A percentile compares a stretch with the other conserved stretches of the same genome.
phyloP scores from a whole-genome alignment of 2,888 invertebrate species.

The Ennomos erosarius region DNA sequence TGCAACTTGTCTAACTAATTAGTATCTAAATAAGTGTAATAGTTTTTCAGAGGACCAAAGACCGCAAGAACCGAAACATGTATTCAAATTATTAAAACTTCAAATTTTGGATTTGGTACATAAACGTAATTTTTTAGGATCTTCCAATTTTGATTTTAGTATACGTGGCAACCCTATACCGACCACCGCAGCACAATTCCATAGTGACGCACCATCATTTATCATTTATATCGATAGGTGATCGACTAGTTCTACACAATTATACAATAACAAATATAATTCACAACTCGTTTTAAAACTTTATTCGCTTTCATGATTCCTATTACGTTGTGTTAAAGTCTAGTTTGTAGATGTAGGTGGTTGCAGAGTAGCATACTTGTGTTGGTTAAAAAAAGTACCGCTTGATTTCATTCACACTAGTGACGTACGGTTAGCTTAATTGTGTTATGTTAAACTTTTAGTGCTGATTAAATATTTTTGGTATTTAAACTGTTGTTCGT shows the following conservation, averaged over 20 bases:
- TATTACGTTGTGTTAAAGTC: slow-evolving; percentile 28
- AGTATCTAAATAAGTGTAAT: too few relatives aligned
- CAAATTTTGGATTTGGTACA: too few relatives aligned
- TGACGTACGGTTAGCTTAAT: slow-evolving; percentile 39
- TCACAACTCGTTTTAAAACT: slow-evolving; percentile 2
- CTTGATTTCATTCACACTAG: slow-evolving; percentile 68
- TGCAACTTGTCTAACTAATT: too few relatives aligned
- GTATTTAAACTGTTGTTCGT: not conserved
- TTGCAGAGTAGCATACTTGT: slow-evolving; percentile 32
- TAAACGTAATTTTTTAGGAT: too few relatives aligned
- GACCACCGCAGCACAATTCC: slow-evolving; percentile 52
- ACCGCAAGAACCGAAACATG: too few relatives aligned
- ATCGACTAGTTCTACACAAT: slow-evolving; percentile 68
- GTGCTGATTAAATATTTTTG: slow-evolving; percentile 15
- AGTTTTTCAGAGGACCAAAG: too few relatives aligned
- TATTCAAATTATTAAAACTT: too few relatives aligned
- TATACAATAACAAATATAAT: slow-evolving; percentile 51
- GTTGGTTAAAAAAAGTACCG: slow-evolving; percentile 59
- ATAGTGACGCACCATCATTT: slow-evolving; percentile 65
- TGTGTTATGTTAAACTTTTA: slow-evolving; percentile 35
- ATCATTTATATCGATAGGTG: slow-evolving; percentile 73
- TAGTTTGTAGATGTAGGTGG: slow-evolving; percentile 33
- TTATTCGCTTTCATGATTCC: slow-evolving; percentile 16
- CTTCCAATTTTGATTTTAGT: too few relatives aligned
- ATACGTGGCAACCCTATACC: slow-evolving; percentile 37